phyloP scores from a whole-genome alignment of 1,140 invertebrate genomes.

The Caenorhabditis inopinata region DNA sequence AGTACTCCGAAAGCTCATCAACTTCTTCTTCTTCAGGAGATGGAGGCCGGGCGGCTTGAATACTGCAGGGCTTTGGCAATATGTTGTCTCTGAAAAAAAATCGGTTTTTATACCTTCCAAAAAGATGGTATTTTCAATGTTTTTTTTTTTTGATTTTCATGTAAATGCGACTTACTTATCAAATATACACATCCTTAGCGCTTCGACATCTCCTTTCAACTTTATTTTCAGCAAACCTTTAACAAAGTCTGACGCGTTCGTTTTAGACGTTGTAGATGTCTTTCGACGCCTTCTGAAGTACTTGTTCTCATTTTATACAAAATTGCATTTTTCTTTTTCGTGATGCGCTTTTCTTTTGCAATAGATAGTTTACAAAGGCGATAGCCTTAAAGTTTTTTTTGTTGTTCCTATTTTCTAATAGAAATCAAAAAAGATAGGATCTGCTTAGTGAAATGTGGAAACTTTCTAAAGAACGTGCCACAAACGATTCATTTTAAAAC shows the following conservation, averaged over 20 bases:
- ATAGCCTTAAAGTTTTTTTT: too few species aligned
- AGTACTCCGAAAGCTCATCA: slow-evolving; percentile 49
- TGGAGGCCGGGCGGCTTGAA: slow-evolving; percentile 26
- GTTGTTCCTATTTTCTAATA: too few species aligned
- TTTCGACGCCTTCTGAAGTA: slow-evolving; percentile 13
- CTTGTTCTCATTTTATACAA: too few species aligned
- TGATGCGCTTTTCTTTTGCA: too few species aligned
- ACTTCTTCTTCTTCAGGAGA: slow-evolving; percentile 18
- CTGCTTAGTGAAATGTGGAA: too few species aligned
- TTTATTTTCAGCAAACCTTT: background rate
- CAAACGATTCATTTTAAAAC: too few species aligned
- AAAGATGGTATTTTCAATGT: background rate
- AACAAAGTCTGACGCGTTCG: background rate
- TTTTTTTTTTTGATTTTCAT: background rate
- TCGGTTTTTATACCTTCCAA: background rate
- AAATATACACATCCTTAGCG: slow-evolving; percentile 23
- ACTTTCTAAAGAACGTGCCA: too few species aligned
- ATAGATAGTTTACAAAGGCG: too few species aligned
- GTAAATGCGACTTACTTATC: slow-evolving; percentile 27
- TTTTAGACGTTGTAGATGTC: background rate
- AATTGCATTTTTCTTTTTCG: too few species aligned
- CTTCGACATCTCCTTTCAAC: slow-evolving; percentile 35
- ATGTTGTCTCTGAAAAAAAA: slow-evolving; percentile 1
- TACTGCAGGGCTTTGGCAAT: slow-evolving; percentile 8
- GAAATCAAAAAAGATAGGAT: too few species aligned